Base-by-base conservation (phyloP, 2,888 invertebrate genomes). In the Macrostomum cliftonense region DNA sequence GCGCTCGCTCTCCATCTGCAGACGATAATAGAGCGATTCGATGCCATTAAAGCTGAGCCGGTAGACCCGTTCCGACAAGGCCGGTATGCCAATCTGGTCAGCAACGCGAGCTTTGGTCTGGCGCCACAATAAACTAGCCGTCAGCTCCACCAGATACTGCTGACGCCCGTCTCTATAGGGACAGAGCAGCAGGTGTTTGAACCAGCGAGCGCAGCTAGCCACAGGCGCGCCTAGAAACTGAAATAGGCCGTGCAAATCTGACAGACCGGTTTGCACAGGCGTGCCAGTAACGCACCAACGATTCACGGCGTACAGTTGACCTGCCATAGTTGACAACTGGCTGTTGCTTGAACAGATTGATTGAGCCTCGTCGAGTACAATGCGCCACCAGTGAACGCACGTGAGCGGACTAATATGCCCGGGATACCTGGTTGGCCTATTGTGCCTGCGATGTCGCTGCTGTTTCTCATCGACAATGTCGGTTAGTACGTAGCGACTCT, bases 211-310 rank as follows among this genome's bases (percentile, higher is more conserved):
- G 45, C 59, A 74, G 57, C 69, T 68, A 58, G 75, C 77, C 0
- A 79, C 79, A 47, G 74, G 71, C 36, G 77, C 65, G 51, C 76
- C 74, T 28, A 80, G 68, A 61, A 79, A 79, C 44, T 75, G 64
- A 37, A 79, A 62, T 50, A 80, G 63, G 1, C 79, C 79, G 63
- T 70, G 73, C 37, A 77, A 58, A 67, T 77, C 76, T 66, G 49
- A 83, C 73, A 81, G 82, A 82, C 80, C 81, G 83, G 45, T 77
- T 71, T 1, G 83, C 72, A 60, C 77, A 75, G 1, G 76, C 67
- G n/a, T 83, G 65, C 0, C 83, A 4, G 81, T 81, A 1, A 73
- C 68, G 62, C 71, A 71, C 83, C 83, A 83, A 43, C 79, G 74
- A 66, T 80, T 77, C 1, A 76, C 63, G 11, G 79, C 76, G 53